Evolutionary conservation across 1,140 invertebrate genomes (phyloP), one percentile per base, ranked within the genome.

Genomic region (Sesamia nonagrioides): DNA sequence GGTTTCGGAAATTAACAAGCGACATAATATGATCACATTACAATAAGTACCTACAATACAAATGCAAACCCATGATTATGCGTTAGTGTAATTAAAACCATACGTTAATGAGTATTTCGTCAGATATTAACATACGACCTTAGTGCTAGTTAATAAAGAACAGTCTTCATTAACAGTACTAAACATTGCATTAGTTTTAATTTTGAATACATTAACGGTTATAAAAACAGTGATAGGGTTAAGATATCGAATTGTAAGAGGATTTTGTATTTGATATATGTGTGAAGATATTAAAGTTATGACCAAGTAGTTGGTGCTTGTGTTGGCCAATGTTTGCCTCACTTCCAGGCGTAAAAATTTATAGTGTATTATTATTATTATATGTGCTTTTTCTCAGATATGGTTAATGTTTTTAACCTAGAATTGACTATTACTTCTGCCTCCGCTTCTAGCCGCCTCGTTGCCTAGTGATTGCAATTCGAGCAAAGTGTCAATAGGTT

Each of bases 51-150:
- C 27, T 27, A 27, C 27, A 27, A 1, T 27, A 27, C 35, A 40
- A 40, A 0, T 8, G 15, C 35, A 40, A 18, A 17, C 52, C 45
- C 6, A 17, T 58, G 37, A 17, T 73, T 58, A 73, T 33, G 52
- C 42, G 9, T 11, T 40, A 71, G 35, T 42, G 11, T 58, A 52
- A 71, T 73, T 73, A 42, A 37, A 56, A 73, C 40, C 56, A 56
- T 15, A 18, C 2, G 27, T 58, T 35, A 56, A 58, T 73, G 33
- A 56, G 9, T 73, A 58, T 56, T 73, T 58, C 27, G 48, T 73
- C 58, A 42, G 50, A 42, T 21, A 73, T 73, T 27, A 58, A 42
- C 52, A 73, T 73, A 42, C 71, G 71, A n/a, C 71, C 71, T 56
- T 58, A 73, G 35, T 58, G n/a, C 17, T 18, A 18, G 17, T 11